Evolutionary conservation across 2,888 invertebrate species (phyloP), one percentile per base, ranked within the genome.

Genomic region (Perithous albicinctus): DNA sequence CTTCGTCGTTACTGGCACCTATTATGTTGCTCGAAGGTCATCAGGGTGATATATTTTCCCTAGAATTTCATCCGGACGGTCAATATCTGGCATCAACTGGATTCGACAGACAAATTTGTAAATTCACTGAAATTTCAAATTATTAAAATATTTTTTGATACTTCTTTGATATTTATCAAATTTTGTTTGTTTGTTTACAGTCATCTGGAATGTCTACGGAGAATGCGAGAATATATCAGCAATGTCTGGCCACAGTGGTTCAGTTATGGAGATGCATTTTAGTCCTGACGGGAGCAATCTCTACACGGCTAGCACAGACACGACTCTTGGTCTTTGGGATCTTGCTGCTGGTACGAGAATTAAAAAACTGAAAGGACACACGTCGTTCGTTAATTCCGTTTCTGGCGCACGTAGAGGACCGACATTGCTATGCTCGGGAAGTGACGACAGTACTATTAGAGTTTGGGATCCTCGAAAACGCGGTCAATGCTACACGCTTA

Each of bases 11-110:
- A 1, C 95, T 96, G 91, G 96, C 98, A 0, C 99, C 99, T 0
- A 99, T 99, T 76, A 99, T 99, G 98, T 94, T 98, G 46, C 93
- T 99, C 69, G 97, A 98, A 90, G 99, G 99, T 0, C 99, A 99
- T 91, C 97, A 98, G 91, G 99, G 99, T 8, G 99, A 99, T 93
- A 96, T 99, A 87, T 99, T 98, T 91, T 95, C 97, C 1, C 94
- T 96, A 6, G 97, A 97, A 93, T 99, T 99, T 93, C 98, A 99
- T 91, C 99, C 99, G 0, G 99, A 99, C 91, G 99, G 99, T 3
- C 96, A 97, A 88, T 96, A 98, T 90, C 93, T 99, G 46, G 98
- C 98, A 1, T 98, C 99, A 0, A 96, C 97, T 7, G 99, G 99
- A 6, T 98, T 98, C 92, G 99, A 99, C 90, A 94, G 99, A 90